Base-by-base conservation (phyloP, 2,888 invertebrate species). In the Serripes groenlandicus region DNA sequence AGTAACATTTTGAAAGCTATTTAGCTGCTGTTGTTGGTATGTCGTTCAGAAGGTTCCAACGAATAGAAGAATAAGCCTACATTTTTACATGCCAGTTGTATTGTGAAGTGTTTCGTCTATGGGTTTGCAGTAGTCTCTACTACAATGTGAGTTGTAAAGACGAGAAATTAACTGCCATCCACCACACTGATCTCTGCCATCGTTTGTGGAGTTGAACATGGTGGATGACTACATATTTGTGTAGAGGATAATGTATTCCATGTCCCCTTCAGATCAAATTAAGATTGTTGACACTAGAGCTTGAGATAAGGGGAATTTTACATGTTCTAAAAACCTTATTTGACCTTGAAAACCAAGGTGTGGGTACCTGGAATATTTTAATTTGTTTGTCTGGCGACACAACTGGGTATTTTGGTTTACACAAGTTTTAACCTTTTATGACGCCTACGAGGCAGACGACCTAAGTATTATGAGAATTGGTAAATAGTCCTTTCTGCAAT, bases 41-140 rank as follows among this genome's bases (percentile, higher is more conserved):
- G n/a, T n/a, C n/a, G n/a, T n/a, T n/a, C n/a, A n/a, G n/a, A n/a
- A n/a, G n/a, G n/a, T n/a, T n/a, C n/a, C n/a, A n/a, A n/a, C n/a
- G n/a, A n/a, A n/a, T n/a, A n/a, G n/a, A n/a, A n/a, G n/a, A n/a
- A n/a, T n/a, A n/a, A n/a, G n/a, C n/a, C n/a, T n/a, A n/a, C n/a
- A n/a, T n/a, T n/a, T n/a, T n/a, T n/a, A n/a, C n/a, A n/a, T n/a
- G n/a, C n/a, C n/a, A n/a, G n/a, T n/a, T n/a, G n/a, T n/a, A n/a
- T n/a, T n/a, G n/a, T n/a, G n/a, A n/a, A n/a, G n/a, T n/a, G n/a
- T 30, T 23, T 37, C 66, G 9, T 42, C 5, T 26, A 42, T 66
- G 66, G 66, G 66, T 66, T 66, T 30, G 42, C 42, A 11, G 28
- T 66, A 35, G 66, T 66, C 4, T 42, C 1, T 42, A 42, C 66